Conservation (phyloP, 2,888 invertebrate genomes). For the Thera obeliscata region DNA sequence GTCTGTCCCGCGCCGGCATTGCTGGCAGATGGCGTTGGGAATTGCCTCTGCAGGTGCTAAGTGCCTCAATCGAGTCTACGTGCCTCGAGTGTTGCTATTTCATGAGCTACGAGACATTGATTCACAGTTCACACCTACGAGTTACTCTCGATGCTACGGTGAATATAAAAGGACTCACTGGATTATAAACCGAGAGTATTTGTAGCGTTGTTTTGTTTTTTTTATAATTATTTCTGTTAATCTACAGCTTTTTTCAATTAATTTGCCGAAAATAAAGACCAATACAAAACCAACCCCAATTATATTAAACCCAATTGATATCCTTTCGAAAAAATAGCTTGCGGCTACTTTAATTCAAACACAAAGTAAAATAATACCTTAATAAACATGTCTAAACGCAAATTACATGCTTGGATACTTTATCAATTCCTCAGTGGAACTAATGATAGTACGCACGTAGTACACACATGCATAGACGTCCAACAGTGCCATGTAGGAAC, state of each 20-base stretch:
- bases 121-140: neutral
- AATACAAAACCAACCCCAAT: no score
- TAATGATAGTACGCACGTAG: conserved; percentile 12
- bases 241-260: no score
- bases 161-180: no score
- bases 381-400: conserved; percentile 12
- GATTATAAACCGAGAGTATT: no score
- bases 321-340: neutral
- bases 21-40: conserved; percentile 10
- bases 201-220: no score
- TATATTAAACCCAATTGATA: neutral
- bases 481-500: conserved; percentile 11
- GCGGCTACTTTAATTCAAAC: neutral
- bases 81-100: neutral
- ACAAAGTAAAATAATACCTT: neutral
- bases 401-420: conserved; percentile 7
- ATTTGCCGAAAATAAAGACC: no score
- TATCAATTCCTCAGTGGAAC: conserved; percentile 6
- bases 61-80: conserved; percentile 19
- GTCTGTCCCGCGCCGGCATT: conserved; percentile 32
- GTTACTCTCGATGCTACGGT: neutral
- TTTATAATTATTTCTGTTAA: no score
- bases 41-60: conserved; percentile 22
- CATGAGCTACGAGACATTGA: neutral
- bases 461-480: neutral